Conservation (phyloP, 2,797 vertebrate genomes). For the Cirrhinus mrigala region DNA sequence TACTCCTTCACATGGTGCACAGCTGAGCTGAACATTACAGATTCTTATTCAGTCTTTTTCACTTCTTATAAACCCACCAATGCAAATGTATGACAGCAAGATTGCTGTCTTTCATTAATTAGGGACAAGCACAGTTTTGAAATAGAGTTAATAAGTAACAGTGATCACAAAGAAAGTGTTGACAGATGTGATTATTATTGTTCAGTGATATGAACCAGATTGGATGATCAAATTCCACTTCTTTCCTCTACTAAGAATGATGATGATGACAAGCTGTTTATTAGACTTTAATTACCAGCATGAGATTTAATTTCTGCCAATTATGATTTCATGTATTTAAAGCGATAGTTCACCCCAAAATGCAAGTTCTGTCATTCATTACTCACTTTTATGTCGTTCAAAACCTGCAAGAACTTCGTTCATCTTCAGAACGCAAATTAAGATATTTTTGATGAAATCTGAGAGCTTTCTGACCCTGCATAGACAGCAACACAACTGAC, state of each 20-base stretch:
- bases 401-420: too few species aligned
- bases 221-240: conserved; percentile 55
- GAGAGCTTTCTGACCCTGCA: too few species aligned
- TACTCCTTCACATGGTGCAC: neutral
- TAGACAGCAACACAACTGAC: too few species aligned
- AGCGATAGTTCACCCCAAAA: too few species aligned
- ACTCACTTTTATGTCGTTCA: too few species aligned
- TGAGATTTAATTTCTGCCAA: neutral
- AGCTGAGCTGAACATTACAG: neutral
- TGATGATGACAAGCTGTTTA: neutral
- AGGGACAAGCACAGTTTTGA: too few species aligned
- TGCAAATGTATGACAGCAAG: neutral
- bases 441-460: too few species aligned
- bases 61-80: neutral
- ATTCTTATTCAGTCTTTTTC: neutral
- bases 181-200: conserved; percentile 51
- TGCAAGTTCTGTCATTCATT: too few species aligned
- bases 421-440: too few species aligned
- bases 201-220: conserved; percentile 36
- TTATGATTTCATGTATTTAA: neutral
- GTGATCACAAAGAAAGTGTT: conserved; percentile 50
- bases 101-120: too few species aligned
- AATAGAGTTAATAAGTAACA: neutral
- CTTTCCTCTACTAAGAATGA: conserved; percentile 37
- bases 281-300: neutral